Conservation (phyloP, 2,113 vertebrate genomes). For the Ranitomeya imitator region DNA sequence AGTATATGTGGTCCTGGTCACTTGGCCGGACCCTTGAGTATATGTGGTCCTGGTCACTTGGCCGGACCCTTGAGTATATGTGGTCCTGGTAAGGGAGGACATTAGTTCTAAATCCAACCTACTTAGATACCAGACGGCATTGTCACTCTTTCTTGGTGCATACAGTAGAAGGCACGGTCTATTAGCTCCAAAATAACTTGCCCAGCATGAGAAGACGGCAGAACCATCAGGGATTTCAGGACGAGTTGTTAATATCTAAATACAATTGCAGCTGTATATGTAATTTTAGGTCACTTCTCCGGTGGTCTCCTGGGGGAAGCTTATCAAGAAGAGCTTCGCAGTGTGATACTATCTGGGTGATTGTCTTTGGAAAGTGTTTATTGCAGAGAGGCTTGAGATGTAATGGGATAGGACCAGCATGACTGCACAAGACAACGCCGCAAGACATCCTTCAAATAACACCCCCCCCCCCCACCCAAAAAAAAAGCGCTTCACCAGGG, state of each 20-base stretch:
- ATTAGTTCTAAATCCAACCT: not conserved
- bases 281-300: slow-evolving; percentile 6
- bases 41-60: not conserved
- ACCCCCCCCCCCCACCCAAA: not conserved
- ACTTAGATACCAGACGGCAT: not conserved
- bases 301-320: not conserved
- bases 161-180: not conserved
- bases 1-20: not conserved
- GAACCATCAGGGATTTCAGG: not conserved
- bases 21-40: not conserved
- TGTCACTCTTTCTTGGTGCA: not conserved
- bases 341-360: not conserved
- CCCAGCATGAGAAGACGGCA: not conserved
- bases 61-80: not conserved
- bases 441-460: slow-evolving; percentile 11
- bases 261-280: not conserved
- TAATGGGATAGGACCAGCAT: slow-evolving; percentile 24
- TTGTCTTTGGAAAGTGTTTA: slow-evolving; percentile 17
- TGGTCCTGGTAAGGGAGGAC: not conserved
- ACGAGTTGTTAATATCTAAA: not conserved
- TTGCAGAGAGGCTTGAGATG: not conserved
- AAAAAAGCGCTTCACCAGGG: not conserved
- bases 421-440: slow-evolving; percentile 15
- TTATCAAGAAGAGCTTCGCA: not conserved
- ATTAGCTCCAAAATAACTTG: not conserved